Evolutionary conservation across 2,888 invertebrate genomes (phyloP), one percentile per base, ranked within the genome.

Genomic region (Keiferia lycopersicella): DNA sequence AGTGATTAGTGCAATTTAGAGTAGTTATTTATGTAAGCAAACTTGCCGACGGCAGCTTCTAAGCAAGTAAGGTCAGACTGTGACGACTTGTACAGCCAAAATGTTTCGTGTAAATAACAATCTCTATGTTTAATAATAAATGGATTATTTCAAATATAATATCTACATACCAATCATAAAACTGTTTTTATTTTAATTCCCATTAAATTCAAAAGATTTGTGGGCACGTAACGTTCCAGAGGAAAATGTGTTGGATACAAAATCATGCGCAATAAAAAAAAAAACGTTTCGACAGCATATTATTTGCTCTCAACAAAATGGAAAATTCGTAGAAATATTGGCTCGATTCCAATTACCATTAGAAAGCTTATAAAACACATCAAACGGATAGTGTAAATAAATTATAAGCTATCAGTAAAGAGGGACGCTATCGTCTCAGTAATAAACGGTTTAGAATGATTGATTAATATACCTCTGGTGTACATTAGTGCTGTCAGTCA

Each of bases 1-100:
- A 89, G 90, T 88, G 88, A 86, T 83, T 89, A 91, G 91, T 91
- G 91, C 89, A 91, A 91, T 91, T 80, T 87, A 84, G 79, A 73
- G 83, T 73, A 87, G 75, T 79, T 82, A 86, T 85, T 85, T 87
- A 87, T 84, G 72, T 87, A 87, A 87, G 84, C 80, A 83, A 73
- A 81, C 74, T 80, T 79, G 83, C 83, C 79, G 78, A 73, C 78
- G 79, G 76, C 75, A 73, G 80, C 79, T 72, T 78, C 73, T 68
- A 72, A 73, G 79, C 75, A 78, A 78, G 78, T 74, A 78, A 72
- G 76, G 76, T 78, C 78, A 77, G 71, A 72, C 72, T 78, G 70
- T 78, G 76, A 78, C 80, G 81, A 85, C 84, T 75, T 89, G 84
- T 86, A 86, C 88, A 86, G 89, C 88, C 86, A 88, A 90, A 61